Evolutionary conservation across 2,888 invertebrate species (phyloP), one percentile per base, ranked within the genome.

Genomic region (Zelleria hepariella): DNA sequence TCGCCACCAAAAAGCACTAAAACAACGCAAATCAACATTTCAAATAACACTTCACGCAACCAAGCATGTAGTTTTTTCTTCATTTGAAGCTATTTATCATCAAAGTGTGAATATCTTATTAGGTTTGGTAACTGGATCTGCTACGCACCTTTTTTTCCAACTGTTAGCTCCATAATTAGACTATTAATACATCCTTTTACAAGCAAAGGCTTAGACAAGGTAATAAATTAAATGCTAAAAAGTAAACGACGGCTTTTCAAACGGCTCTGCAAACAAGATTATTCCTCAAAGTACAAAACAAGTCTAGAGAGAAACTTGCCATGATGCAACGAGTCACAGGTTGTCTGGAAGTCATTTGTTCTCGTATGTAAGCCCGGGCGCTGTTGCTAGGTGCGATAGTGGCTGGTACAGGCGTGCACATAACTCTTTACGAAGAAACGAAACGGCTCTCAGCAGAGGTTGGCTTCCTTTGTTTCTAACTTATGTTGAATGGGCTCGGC

Each of bases 321-420:
- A 15, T 51, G 51, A 51, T 10, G 23, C 51, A 51, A 51, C 49
- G 21, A 51, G 51, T 51, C 23, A 23, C 15, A 20, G 23, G 51
- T 51, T 51, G 51, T 8, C 51, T 51, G 21, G 51, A 51, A 51
- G 51, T 51, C 6, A 51, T 51, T 51, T 51, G 51, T 51, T 51
- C 3, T 51, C 23, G 21, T 8, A 8, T 20, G 51, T 51, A 51
- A 42, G 32, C 32, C 32, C 32, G 32, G 32, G 32, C 15, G 32
- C 32, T 42, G 32, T 42, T 42, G 32, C 32, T 42, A 15, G 15
- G 51, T 51, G 10, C 63, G 64, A 42, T 60, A 63, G 73, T 80
- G 75, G 75, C 48, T 26, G 61, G 62, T 65, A 67, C 67, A 67
- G 73, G 66, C 69, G 76, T 10, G 10, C 21, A 51, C 1, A 51